A percentile compares a stretch with the other conserved stretches of the same genome.
Evolutionary conservation across 2,113 vertebrate species (phyloP).

Genomic region (Nothocercus nigrocapillus): DNA sequence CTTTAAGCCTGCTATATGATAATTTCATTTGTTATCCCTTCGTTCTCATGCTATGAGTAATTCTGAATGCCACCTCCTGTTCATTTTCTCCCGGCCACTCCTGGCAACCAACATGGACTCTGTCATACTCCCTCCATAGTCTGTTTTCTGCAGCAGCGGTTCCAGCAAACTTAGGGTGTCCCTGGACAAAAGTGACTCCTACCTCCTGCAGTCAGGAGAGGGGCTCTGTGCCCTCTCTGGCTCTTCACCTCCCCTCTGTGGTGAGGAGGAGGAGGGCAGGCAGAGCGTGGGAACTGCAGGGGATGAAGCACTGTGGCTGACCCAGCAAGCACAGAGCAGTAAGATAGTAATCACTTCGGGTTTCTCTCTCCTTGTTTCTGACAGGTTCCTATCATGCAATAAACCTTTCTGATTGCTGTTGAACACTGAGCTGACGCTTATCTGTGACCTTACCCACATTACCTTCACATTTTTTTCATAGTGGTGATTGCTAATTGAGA

Average conservation of each 20-base stretch:
- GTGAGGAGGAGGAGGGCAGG: background rate
- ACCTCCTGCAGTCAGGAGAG: background rate
- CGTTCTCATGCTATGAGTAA: conserved; percentile 31
- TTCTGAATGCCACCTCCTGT: background rate
- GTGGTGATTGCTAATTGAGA: background rate
- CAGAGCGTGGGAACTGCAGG: background rate
- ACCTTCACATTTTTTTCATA: background rate
- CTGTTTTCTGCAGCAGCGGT: background rate
- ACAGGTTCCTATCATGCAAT: background rate
- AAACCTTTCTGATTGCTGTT: conserved; percentile 6
- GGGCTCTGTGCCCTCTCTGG: background rate
- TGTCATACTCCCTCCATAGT: background rate
- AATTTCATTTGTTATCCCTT: conserved; percentile 39
- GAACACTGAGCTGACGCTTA: background rate
- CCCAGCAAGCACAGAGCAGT: background rate
- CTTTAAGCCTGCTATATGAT: conserved; percentile 10
- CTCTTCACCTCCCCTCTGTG: background rate
- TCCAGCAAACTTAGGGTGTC: background rate
- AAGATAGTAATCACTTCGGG: background rate
- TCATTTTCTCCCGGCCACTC: background rate
- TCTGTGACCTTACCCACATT: background rate
- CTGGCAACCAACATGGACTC: background rate
- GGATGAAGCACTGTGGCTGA: background rate
- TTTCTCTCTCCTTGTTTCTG: background rate
- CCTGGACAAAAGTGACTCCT: background rate